Evolutionary conservation across 2,113 vertebrate genomes (phyloP).

Genomic region (Festucalex cinctus): DNA sequence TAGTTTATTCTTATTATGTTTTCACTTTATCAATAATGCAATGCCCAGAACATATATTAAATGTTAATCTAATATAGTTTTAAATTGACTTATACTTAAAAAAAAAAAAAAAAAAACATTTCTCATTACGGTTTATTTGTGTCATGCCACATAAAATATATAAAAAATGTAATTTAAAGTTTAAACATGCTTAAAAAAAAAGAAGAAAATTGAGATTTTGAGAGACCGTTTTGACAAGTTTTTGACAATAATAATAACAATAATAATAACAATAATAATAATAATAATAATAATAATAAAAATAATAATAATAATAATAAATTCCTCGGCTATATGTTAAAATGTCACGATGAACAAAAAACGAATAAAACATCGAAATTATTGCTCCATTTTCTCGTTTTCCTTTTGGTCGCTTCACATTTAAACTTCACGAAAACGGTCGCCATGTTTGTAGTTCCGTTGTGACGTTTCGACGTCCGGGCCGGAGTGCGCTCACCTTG

Average conservation of each 20-base stretch:
- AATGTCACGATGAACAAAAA: conserved; percentile 1
- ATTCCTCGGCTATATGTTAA: neutral
- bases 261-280: no score
- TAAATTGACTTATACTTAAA: no score
- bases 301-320: no score
- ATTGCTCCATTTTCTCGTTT: neutral
- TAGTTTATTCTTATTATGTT: neutral
- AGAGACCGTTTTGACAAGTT: neutral
- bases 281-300: no score
- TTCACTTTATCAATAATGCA: neutral
- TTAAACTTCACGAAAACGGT: neutral
- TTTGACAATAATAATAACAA: neutral
- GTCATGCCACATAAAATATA: neutral
- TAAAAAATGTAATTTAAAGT: no score
- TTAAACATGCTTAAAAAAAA: neutral
- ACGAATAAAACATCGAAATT: neutral
- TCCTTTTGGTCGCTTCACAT: no score
- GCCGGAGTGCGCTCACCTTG: conserved; percentile 75
- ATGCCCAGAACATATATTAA: no score
- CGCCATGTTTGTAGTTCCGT: neutral
- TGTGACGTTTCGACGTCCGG: neutral
- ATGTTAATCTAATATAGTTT: no score
- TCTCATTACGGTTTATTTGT: no score
- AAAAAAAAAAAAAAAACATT: no score
- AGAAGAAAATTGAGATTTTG: neutral